Evolutionary conservation across 2,113 vertebrate genomes (phyloP).

Genomic region (Bujurquina vittata): DNA sequence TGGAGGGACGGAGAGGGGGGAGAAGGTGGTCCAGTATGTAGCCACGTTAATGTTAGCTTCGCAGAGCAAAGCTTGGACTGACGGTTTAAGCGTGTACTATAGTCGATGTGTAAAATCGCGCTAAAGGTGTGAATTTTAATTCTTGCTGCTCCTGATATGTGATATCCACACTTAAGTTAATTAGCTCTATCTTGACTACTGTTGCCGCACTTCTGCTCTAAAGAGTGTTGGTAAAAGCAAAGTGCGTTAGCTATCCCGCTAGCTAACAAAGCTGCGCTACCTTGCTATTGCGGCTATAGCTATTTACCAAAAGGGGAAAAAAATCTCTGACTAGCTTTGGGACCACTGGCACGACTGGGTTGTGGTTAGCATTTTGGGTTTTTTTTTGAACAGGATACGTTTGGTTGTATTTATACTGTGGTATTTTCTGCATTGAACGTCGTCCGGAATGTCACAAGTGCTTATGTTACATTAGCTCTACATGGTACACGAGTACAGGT

Average conservation of each 20-base stretch:
- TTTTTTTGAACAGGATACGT: neutral
- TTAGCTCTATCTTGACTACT: neutral
- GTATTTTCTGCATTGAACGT: neutral
- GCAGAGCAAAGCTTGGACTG: neutral
- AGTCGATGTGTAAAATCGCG: neutral
- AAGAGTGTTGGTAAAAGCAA: slow-evolving; percentile 23
- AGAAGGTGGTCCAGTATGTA: slow-evolving; percentile 14
- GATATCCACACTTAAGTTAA: neutral
- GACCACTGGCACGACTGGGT: neutral
- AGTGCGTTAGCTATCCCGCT: slow-evolving; percentile 50
- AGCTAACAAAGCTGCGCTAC: slow-evolving; percentile 53
- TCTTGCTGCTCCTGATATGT: neutral
- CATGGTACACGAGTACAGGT: neutral
- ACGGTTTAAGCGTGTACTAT: neutral
- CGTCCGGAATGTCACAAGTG: neutral
- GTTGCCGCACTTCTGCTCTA: neutral
- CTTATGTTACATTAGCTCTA: slow-evolving; percentile 20
- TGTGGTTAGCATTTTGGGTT: neutral
- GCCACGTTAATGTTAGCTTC: slow-evolving; percentile 47
- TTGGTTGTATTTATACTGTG: neutral
- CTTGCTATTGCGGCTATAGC: slow-evolving; percentile 19
- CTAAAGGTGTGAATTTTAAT: too few relatives aligned
- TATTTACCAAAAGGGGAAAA: slow-evolving; percentile 5
- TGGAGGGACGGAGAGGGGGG: neutral
- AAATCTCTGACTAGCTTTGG: neutral